Base-by-base conservation (phyloP, 2,797 vertebrate genomes). In the Dendrocincla tyrannina region DNA sequence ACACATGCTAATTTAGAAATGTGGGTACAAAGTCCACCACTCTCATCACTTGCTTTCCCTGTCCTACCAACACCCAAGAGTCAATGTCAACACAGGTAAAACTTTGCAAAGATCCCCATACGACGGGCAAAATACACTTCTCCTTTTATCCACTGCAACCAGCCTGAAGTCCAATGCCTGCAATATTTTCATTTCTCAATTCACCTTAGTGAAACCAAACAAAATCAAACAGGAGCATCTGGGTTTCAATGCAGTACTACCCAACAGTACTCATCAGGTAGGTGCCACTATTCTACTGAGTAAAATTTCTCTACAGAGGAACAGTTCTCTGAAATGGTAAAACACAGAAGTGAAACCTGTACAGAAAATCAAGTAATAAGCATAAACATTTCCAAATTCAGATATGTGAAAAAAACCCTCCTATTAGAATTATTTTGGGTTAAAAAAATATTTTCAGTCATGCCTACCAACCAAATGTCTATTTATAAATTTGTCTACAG, bases 41-140 rank as follows among this genome's bases (percentile, higher is more conserved):
- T 78, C 88, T 95, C 86, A 76, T 77, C 55, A 52, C 70, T 92
- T 90, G 70, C 79, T 80, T 93, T 53, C 89, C 86, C 74, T 91
- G 52, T 88, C 86, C 87, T 63, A 22, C 0, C 69, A 83, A 78
- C 82, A 96, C 62, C 53, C 44, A 95, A 44, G 58, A 93, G 63
- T 62, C 91, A 88, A 35, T 32, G 72, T 32, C 80, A 94, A 85
- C 85, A 42, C 28, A 88, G 73, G 92, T 50, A 89, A 94, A 97
- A 92, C 76, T 86, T 77, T 20, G 68, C 76, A 88, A 80, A 89
- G 49, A 91, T 68, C 62, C 64, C 63, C 88, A 63, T 25, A 32
- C 37, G 59, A 75, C 50, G 46, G 33, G 17, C 42, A 85, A 83
- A 83, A 66, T 33, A 42, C 41, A 35, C 58, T 74, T 32, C 28